Evolutionary conservation across 1,140 invertebrate genomes (phyloP).

Genomic region (Drosophila jambulina): DNA sequence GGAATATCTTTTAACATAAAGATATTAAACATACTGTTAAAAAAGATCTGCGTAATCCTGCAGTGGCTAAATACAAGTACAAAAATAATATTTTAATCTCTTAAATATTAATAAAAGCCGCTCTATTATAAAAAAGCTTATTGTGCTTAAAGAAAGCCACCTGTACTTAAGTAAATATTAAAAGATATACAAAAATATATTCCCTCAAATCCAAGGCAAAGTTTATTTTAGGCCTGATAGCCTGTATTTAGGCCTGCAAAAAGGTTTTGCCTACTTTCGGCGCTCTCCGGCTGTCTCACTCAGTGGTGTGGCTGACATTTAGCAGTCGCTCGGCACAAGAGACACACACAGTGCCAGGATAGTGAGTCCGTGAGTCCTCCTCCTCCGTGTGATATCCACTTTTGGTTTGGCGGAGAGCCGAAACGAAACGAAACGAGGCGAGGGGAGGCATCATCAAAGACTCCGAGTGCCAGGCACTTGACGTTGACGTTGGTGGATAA

Average conservation of each 20-base stretch:
- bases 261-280: constrained; percentile 52
- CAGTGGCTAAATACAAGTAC: too few relatives aligned
- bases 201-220: too few relatives aligned
- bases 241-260: constrained; percentile 10
- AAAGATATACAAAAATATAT: background rate
- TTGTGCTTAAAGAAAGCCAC: background rate
- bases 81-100: too few relatives aligned
- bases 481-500: constrained; percentile 51
- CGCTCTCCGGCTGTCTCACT: constrained; percentile 32
- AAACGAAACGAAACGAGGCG: constrained; percentile 25
- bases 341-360: constrained; percentile 22
- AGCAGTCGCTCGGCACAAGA: constrained; percentile 60
- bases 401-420: constrained; percentile 19
- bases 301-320: constrained; percentile 54
- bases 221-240: background rate
- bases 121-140: too few relatives aligned
- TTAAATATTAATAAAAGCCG: background rate
- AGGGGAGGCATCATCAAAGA: constrained; percentile 33
- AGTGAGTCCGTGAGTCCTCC: background rate
- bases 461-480: constrained; percentile 51
- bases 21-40: too few relatives aligned
- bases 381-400: constrained; percentile 35
- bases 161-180: background rate
- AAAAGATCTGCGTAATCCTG: too few relatives aligned
- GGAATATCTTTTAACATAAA: too few relatives aligned